These are phyloP conservation scores for Gavia stellata DNA, from an alignment of 2,113 vertebrate species.

Conservation along the genomic window DNA sequence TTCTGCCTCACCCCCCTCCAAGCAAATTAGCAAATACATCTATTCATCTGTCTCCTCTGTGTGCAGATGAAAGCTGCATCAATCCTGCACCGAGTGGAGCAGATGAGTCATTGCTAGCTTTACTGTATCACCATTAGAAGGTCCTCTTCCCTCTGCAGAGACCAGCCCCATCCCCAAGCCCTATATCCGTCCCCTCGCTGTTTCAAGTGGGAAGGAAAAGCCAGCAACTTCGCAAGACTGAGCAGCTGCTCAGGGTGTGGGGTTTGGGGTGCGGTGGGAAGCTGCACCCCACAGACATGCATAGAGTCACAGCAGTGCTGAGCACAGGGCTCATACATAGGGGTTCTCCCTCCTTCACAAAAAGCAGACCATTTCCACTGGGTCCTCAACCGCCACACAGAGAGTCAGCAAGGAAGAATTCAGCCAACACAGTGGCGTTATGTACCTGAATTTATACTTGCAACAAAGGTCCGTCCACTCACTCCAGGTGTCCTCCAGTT, in stretches of 20 bases:
- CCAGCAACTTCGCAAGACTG: no score
- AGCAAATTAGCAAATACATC: background rate
- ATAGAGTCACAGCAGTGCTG: background rate
- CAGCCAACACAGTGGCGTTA: background rate
- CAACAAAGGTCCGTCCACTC: background rate
- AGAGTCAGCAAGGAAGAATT: background rate
- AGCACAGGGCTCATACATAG: background rate
- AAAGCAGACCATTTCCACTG: rapidly evolving
- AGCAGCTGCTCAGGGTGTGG: background rate
- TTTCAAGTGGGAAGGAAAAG: background rate
- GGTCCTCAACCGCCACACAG: background rate
- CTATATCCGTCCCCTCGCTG: background rate
- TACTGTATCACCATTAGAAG: background rate
- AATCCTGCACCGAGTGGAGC: background rate
- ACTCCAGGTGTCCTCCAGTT: background rate
- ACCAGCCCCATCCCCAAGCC: background rate
- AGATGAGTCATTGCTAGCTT: conserved; percentile 21
- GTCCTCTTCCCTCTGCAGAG: background rate
- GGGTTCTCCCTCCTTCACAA: background rate
- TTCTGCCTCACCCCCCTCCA: background rate
- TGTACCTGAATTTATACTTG: background rate
- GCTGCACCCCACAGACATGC: background rate
- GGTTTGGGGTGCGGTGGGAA: background rate
- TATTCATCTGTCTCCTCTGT: background rate
- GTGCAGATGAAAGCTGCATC: background rate